Evolutionary conservation across 2,113 vertebrate species (phyloP).

Genomic region (Xiphorhynchus elegans): DNA sequence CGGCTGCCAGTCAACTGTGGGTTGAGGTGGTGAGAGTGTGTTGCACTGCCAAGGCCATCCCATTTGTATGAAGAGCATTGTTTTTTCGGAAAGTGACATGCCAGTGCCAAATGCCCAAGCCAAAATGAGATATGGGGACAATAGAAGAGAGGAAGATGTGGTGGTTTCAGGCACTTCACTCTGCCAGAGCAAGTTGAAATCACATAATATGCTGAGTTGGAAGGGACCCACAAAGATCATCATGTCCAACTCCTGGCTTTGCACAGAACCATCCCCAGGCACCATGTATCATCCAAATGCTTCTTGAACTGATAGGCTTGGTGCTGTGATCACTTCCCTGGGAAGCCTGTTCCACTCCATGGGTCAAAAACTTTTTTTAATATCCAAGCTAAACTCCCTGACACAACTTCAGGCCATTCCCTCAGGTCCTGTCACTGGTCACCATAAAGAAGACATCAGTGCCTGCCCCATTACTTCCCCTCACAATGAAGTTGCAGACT

Average conservation of each 20-base stretch:
- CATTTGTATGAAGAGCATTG: background rate
- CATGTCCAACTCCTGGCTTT: background rate
- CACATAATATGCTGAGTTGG: background rate
- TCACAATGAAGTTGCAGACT: background rate
- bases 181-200: background rate
- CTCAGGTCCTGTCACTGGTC: background rate
- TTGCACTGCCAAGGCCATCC: background rate
- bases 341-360: background rate
- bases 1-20: conserved; percentile 49
- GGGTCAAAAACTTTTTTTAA: background rate
- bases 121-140: conserved; percentile 22
- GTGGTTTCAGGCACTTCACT: background rate
- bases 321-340: background rate
- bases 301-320: background rate
- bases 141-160: background rate
- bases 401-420: background rate
- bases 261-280: background rate
- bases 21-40: background rate
- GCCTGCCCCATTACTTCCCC: background rate
- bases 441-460: background rate
- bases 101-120: background rate
- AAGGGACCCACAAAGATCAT: background rate
- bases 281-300: background rate
- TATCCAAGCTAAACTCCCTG: background rate
- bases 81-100: conserved; percentile 9